Percentiles rank a stretch among this genome's conserved stretches.
Evolutionary conservation across 2,113 vertebrate species (phyloP).

Genomic region (Aspidoscelis tigris): DNA sequence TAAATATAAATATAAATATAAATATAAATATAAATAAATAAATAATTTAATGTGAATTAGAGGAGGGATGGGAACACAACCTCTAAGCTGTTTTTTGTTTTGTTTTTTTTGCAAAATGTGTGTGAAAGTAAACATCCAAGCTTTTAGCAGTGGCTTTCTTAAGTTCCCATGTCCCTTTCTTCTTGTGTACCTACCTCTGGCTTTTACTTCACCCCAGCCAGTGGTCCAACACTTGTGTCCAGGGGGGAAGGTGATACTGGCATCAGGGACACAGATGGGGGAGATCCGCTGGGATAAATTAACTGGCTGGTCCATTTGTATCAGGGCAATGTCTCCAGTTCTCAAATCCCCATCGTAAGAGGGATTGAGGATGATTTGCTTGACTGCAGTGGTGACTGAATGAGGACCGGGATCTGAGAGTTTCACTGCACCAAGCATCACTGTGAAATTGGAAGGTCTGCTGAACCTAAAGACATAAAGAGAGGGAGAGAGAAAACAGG

Average conservation of each 20-base stretch:
- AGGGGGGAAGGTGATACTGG: conserved; percentile 14
- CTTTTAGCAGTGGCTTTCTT: too few species aligned
- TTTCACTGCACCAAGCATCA: conserved; percentile 19
- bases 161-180: not conserved
- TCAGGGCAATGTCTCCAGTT: conserved; percentile 37
- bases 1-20: too few species aligned
- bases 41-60: too few species aligned
- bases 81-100: too few species aligned
- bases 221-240: conserved; percentile 37
- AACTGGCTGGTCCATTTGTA: conserved; percentile 28
- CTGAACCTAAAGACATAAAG: not conserved
- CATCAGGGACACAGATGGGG: conserved; percentile 30
- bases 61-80: too few species aligned
- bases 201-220: conserved; percentile 41
- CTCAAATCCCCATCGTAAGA: not conserved
- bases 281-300: not conserved
- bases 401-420: conserved; percentile 19
- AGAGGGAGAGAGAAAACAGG: not conserved
- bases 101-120: too few species aligned
- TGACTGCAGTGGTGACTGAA: conserved; percentile 2
- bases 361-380: conserved; percentile 16
- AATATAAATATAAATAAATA: too few species aligned
- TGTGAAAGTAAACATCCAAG: too few species aligned
- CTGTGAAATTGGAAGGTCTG: conserved; percentile 27
- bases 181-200: conserved; percentile 40